Percentiles rank a stretch among this genome's conserved stretches.
phyloP scores from a whole-genome alignment of 2,797 vertebrate genomes.

The Brachymystax lenok region DNA sequence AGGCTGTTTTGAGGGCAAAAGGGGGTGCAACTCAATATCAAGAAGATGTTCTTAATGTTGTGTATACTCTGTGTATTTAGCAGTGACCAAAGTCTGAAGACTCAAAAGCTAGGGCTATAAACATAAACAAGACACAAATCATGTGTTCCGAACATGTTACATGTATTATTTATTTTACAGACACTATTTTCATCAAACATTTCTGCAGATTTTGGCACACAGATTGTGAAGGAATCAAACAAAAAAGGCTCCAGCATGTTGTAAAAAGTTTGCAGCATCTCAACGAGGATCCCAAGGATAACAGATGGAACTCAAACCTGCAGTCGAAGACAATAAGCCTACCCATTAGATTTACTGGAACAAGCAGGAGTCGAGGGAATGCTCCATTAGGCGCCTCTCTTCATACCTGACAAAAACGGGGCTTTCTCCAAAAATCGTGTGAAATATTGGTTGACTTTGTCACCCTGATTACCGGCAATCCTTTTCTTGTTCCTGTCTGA shows the following conservation, averaged over 20 bases:
- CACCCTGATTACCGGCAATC: constrained; percentile 61
- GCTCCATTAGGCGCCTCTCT: constrained; percentile 35
- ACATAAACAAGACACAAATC: constrained; percentile 5
- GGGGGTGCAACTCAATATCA: too few relatives aligned
- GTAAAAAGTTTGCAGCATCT: neutral
- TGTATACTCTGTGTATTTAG: neutral
- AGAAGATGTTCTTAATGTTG: too few relatives aligned
- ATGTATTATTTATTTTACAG: neutral
- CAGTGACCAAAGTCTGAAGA: constrained; percentile 8
- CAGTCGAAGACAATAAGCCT: constrained; percentile 17
- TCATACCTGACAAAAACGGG: constrained; percentile 23
- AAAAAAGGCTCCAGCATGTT: constrained; percentile 10
- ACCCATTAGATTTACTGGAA: constrained; percentile 50
- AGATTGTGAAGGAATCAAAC: constrained; percentile 26
- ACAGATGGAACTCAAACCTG: neutral
- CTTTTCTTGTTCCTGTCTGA: constrained; percentile 29
- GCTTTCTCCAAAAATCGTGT: constrained; percentile 48
- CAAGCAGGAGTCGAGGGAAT: constrained; percentile 55
- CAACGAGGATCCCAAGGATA: neutral
- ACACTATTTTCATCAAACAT: constrained; percentile 39
- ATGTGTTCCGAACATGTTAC: constrained; percentile 50
- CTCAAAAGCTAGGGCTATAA: neutral
- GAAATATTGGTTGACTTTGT: constrained; percentile 36
- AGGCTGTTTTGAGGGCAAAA: too few relatives aligned
- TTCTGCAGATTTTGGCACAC: constrained; percentile 20